Percentiles rank a stretch among this genome's conserved stretches.
These are phyloP conservation scores for Alaudala cheleensis DNA, from an alignment of 2,113 vertebrate genomes.

Conservation along the genomic window DNA sequence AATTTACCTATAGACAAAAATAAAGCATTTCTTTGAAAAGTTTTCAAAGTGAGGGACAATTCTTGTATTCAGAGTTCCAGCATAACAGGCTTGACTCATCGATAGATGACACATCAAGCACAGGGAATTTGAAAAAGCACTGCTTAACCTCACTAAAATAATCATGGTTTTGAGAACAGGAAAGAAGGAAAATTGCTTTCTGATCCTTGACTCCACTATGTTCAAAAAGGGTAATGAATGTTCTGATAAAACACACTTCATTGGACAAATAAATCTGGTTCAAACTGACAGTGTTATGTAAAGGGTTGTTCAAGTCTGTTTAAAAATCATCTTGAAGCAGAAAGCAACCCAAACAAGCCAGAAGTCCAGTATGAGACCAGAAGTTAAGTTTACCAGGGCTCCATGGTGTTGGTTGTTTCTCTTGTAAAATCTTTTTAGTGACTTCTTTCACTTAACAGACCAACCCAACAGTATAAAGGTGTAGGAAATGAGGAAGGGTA, in stretches of 20 bases:
- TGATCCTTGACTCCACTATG: conserved; percentile 70
- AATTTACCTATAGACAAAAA: conserved; percentile 24
- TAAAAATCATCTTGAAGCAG: conserved; percentile 65
- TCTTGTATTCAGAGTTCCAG: conserved; percentile 59
- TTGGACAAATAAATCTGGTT: conserved; percentile 65
- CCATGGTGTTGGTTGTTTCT: not conserved
- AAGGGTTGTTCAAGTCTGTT: conserved; percentile 60
- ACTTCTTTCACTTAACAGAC: not conserved
- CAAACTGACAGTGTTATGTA: conserved; percentile 42
- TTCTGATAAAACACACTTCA: conserved; percentile 69
- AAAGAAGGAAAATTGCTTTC: conserved; percentile 77
- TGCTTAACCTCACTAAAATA: conserved; percentile 76
- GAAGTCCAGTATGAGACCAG: not conserved
- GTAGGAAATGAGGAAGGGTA: not conserved
- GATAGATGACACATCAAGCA: conserved; percentile 78
- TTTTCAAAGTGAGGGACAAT: conserved; percentile 44
- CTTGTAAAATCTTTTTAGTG: not conserved
- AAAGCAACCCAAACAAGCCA: not conserved
- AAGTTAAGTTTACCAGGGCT: not conserved
- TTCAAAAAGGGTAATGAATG: conserved; percentile 72
- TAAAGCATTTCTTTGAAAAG: conserved; percentile 25
- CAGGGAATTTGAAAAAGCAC: conserved; percentile 74
- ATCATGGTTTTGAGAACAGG: conserved; percentile 70
- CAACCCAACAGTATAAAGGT: not conserved
- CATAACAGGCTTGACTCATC: conserved; percentile 79